Percentiles rank a stretch among this genome's conserved stretches.
These are phyloP conservation scores for Planococcus citri DNA, from an alignment of 1,140 invertebrate genomes.

Conservation along the genomic window DNA sequence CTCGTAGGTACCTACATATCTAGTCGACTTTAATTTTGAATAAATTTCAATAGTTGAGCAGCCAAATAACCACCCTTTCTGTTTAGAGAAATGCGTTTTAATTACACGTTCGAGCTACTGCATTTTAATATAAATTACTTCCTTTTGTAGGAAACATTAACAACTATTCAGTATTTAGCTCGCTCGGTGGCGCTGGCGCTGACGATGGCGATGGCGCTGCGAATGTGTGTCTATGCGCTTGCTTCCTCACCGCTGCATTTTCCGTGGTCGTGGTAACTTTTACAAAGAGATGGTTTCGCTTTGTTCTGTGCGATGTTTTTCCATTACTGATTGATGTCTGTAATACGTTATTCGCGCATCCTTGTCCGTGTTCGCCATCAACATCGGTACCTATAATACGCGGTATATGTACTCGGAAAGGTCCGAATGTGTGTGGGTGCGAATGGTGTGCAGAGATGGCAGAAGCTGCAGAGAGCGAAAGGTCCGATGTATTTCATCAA, in stretches of 20 bases:
- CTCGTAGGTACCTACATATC: no score
- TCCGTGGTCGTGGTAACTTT: neutral
- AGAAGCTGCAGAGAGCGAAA: no score
- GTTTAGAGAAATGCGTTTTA: neutral
- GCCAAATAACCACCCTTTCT: neutral
- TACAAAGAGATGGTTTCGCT: neutral
- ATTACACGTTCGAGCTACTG: conserved; percentile 1
- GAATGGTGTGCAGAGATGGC: no score
- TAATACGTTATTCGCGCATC: neutral
- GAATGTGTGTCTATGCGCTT: no score
- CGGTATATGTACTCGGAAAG: no score
- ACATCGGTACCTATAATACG: no score
- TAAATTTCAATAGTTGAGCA: conserved; percentile 4
- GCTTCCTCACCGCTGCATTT: no score
- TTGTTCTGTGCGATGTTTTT: neutral
- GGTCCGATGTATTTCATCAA: no score
- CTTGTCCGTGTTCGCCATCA: neutral
- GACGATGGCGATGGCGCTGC: no score
- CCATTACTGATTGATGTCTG: conserved; percentile 1
- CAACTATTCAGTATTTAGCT: neutral
- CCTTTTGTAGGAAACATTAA: conserved; percentile 2
- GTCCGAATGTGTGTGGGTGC: no score
- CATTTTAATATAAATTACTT: conserved; percentile 8
- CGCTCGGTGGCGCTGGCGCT: no score
- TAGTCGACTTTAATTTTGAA: neutral